Base-by-base conservation (phyloP, 1,140 invertebrate species). In the Drosophila ercepeae region DNA sequence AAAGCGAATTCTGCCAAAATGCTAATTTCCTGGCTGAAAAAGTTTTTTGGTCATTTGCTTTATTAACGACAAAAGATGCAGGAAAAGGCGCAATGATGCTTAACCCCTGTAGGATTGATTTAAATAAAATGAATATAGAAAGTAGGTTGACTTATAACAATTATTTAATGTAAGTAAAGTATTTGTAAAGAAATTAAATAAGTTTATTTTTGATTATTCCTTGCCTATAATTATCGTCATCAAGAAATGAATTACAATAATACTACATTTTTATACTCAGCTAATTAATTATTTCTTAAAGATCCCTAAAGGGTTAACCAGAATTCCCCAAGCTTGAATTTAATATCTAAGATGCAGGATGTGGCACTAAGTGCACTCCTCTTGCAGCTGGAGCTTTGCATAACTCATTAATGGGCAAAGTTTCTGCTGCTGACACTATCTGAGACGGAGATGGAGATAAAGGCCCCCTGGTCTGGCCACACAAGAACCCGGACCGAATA, bases 11-110 rank as follows among this genome's bases (percentile, higher is more conserved):
- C 63, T 55, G 71, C 64, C 71, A 73, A 32, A 82, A 78, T 64
- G 78, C 71, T 82, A 83, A 82, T 82, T 82, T 83, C 45, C 53
- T 44, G 48, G 61, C 58, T 69, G 36, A 73, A 82, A 32, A 82
- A 74, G 57, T 74, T 77, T 75, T 74, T 82, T 69, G 53, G 57
- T 61, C 58, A 77, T 79, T 79, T 71, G 71, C 65, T 79, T 79
- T 75, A 75, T 65, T 79, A 69, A 58, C 55, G 64, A 53, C 46
- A 71, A 57, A 55, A 67, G 32, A 64, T 64, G 34, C 25, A 32
- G 63, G 18, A 50, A 64, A 23, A 44, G 41, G 18, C 27, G 25
- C 13, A 1, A 11, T 11, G 16, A 36, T 41, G 16, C 6, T 68
- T 68, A 68, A 68, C 61, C 64, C 64, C 19, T 44, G 25, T 54